Evolutionary conservation across 2,888 invertebrate species (phyloP), one percentile per base, ranked within the genome.

Genomic region (Therioaphis trifolii): DNA sequence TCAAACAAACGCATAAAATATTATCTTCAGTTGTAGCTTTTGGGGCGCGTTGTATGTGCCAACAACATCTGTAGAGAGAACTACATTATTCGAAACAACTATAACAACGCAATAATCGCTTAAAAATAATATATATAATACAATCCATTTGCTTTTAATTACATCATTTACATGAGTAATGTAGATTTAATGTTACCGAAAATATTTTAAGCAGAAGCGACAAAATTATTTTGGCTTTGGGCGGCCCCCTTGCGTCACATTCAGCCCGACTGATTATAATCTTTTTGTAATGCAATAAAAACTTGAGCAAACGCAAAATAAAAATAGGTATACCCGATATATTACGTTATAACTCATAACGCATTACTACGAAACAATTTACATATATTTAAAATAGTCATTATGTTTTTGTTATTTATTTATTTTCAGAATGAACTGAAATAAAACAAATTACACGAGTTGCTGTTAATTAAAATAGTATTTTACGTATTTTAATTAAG

Each of bases 131-230:
- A n/a, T 40, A 40, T 49, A 49, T 58, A 43, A 71, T 29, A 29
- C 71, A 71, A 75, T 58, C 40, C 75, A 52, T 77, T n/a, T 49
- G 29, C 21, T 77, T 77, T 77, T 77, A 77, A 77, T 77, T 49
- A 21, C 5, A 5, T 49, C 9, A 66, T 49, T 49, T 66, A 66
- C 29, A 77, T 66, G 5, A 66, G 66, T 77, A 49, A 77, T 49
- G 77, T 27, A 21, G 49, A 66, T 77, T 77, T 77, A 77, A 66
- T 66, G 35, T 77, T 21, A 52, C 77, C 24, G 35, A 49, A 77
- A 66, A 66, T 52, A 77, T 35, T 66, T 29, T 35, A n/a, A n/a
- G n/a, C n/a, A n/a, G 24, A 40, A 66, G 15, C 49, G 11, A 9
- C 24, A n/a, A 49, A 77, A 77, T 66, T 21, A 66, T 61, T 24